Evolutionary conservation across 1,140 invertebrate genomes (phyloP), one percentile per base, ranked within the genome.

Genomic region (Gerris buenoi): DNA sequence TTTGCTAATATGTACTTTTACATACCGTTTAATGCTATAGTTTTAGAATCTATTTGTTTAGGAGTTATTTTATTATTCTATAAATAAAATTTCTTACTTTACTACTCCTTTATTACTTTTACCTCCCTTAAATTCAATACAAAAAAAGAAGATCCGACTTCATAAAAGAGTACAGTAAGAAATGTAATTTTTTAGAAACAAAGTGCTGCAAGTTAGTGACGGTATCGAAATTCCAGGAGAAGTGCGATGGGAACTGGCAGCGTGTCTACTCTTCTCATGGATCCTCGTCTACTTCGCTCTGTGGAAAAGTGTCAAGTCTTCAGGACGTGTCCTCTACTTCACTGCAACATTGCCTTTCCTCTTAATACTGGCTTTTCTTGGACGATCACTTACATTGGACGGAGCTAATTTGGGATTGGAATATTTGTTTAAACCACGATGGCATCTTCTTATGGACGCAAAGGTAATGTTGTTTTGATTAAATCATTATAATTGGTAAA

Each of bases 261-360:
- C 89, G 27, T 93, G 90, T 72, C 81, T 95, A 27, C 79, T 94
- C 26, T 86, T 89, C 69, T 89, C 89, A 65, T 95, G 92, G 91
- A 81, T 93, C 57, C 79, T 95, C 70, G 91, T 95, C 58, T 95
- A 95, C 78, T 93, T 95, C 76, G 90, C 90, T 62, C 85, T 95
- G 58, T 95, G 92, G 88, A 95, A 95, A 79, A 92, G 90, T 65
- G 91, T 93, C 66, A 88, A 89, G 74, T 91, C 89, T 60, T 87
- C 88, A 72, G 91, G 89, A 1, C 76, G 79, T 73, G 83, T 90
- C 27, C 84, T 92, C 63, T 94, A 94, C 77, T 85, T 95, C 72
- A 94, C 92, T 5, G 89, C 90, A 27, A 92, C 89, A 3, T 80
- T 93, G 65, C 91, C 91, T 2, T 93, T 91, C 75, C 73, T 91